Evolutionary conservation across 2,888 invertebrate species (phyloP), one percentile per base, ranked within the genome.

Genomic region (Phymatocera aterrima): DNA sequence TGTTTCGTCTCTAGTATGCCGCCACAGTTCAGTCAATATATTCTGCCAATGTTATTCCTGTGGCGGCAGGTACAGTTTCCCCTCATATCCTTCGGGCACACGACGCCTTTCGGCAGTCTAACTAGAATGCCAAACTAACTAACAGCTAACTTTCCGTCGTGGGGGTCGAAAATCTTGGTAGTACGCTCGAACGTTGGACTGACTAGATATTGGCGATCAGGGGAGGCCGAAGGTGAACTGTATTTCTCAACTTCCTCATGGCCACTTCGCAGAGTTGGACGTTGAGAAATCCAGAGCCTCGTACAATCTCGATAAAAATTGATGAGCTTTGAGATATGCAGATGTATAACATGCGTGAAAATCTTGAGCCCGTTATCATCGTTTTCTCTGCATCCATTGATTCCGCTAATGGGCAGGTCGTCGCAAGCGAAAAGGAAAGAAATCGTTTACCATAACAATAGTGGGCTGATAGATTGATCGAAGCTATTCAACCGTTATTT

Each of bases 401-500:
- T n/a, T n/a, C n/a, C n/a, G n/a, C n/a, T n/a, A n/a, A n/a, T n/a
- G n/a, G n/a, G n/a, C n/a, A n/a, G n/a, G n/a, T n/a, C n/a, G n/a
- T n/a, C n/a, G n/a, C n/a, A n/a, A n/a, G n/a, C n/a, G n/a, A n/a
- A n/a, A n/a, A n/a, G n/a, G 3, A 43, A 24, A 40, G 15, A 18
- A 37, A 65, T 28, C 24, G 65, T 21, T 65, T 1, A 43, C 10
- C 3, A 40, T 24, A 43, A 24, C n/a, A 12, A 43, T 21, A 10
- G 43, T 24, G 43, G 43, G 24, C 24, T 43, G 8, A 21, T 65
- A 21, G 18, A 43, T 31, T 18, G 21, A 4, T 51, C 12, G 31
- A 34, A 48, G 51, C 72, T n/a, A 51, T 72, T 51, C 48, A 51
- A 51, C 72, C 72, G 43, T 46, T 21, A 46, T 68, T 43, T 24